These are phyloP conservation scores for Apaloderma vittatum DNA, from an alignment of 2,113 vertebrate species.

Conservation along the genomic window DNA sequence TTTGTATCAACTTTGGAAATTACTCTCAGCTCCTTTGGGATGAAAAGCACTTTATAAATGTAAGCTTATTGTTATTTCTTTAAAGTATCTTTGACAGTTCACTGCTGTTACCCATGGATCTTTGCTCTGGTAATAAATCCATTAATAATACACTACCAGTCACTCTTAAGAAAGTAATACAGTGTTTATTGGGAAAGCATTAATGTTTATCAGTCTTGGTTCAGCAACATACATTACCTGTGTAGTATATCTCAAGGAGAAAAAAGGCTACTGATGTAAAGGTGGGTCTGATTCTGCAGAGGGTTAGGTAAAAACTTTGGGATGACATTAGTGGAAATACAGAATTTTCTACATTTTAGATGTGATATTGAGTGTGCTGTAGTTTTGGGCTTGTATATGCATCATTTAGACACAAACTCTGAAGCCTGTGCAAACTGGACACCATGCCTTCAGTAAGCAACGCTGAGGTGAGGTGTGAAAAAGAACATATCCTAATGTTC, in stretches of 20 bases:
- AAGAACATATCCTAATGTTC: neutral
- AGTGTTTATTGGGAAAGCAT: conserved; percentile 38
- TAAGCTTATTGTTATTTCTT: conserved; percentile 42
- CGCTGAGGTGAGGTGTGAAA: neutral
- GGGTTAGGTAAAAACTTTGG: neutral
- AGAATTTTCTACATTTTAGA: neutral
- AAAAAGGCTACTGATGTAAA: neutral
- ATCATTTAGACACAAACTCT: neutral
- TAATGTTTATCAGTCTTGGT: conserved; percentile 21
- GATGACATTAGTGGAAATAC: neutral
- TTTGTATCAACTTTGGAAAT: conserved; percentile 33
- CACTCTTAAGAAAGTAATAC: conserved; percentile 16
- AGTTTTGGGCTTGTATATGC: neutral
- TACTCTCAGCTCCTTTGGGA: neutral
- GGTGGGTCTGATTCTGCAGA: neutral
- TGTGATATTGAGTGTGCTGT: neutral
- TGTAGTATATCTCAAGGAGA: neutral
- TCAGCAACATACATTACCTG: neutral
- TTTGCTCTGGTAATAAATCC: conserved; percentile 45
- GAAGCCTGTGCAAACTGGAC: neutral
- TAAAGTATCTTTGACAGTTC: conserved; percentile 42
- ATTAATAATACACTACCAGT: conserved; percentile 13
- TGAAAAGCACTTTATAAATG: conserved; percentile 1
- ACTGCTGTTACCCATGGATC: conserved; percentile 44
- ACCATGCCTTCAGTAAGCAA: neutral